phyloP scores from a whole-genome alignment of 2,113 vertebrate species.

The Agapornis roseicollis region DNA sequence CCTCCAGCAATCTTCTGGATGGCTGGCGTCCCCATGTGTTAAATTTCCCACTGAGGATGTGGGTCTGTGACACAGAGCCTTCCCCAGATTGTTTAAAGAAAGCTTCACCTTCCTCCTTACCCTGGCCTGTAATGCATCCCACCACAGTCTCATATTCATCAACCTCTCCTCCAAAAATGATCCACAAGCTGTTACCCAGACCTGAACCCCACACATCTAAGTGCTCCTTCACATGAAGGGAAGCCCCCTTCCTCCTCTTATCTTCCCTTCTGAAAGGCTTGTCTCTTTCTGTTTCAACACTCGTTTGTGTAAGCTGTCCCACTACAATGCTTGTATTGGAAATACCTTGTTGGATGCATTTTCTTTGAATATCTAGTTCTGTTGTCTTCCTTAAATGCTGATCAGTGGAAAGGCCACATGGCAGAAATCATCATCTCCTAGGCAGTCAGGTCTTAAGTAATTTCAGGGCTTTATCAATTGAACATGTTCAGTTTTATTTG shows the following conservation, averaged over 20 bases:
- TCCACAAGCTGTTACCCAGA: too few relatives aligned
- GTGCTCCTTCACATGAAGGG: not conserved
- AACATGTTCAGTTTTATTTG: not conserved
- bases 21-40: accelerated
- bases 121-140: not conserved
- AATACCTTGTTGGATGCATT: not conserved
- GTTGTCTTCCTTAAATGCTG: not conserved
- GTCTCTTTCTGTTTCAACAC: accelerated
- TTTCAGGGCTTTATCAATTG: not conserved
- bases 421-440: not conserved
- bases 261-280: not conserved
- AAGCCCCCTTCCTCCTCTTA: not conserved
- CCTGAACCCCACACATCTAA: not conserved
- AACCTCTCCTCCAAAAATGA: not conserved
- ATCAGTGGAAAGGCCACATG: not conserved
- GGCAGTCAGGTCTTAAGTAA: not conserved
- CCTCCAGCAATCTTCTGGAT: not conserved
- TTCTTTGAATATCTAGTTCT: not conserved
- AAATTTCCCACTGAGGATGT: not conserved
- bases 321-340: not conserved
- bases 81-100: not conserved
- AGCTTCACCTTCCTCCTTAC: not conserved
- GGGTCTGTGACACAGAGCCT: not conserved
- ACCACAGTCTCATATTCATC: not conserved
- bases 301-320: not conserved